A percentile compares a stretch with the other conserved stretches of the same genome.
Conservation (phyloP, 2,113 vertebrate species). For the Theropithecus gelada region DNA sequence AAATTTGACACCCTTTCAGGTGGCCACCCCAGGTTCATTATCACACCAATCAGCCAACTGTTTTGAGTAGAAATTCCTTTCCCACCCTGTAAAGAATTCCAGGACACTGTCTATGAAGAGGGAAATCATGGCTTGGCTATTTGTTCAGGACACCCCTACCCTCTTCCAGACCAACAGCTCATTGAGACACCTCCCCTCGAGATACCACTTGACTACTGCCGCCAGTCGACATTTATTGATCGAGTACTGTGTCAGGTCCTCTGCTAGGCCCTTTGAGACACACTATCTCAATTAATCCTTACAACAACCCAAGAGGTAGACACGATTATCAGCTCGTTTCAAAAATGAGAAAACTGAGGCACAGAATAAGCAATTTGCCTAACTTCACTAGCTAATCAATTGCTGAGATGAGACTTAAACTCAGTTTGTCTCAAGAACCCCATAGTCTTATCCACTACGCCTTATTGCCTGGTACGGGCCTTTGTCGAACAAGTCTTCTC, state of each 20-base stretch:
- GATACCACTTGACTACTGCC: rapidly evolving
- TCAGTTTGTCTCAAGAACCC: not conserved
- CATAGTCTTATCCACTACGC: too few relatives aligned
- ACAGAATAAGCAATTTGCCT: not conserved
- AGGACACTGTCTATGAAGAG: not conserved
- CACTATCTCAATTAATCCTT: not conserved
- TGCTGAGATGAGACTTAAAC: not conserved
- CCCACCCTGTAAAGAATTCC: not conserved
- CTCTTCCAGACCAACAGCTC: not conserved
- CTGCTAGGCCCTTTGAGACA: not conserved
- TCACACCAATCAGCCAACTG: not conserved
- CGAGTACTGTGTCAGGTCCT: not conserved
- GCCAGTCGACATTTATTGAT: not conserved
- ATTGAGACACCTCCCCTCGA: not conserved
- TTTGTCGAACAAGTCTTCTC: not conserved
- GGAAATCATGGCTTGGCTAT: not conserved
- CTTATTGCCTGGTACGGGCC: rapidly evolving
- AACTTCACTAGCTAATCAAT: not conserved
- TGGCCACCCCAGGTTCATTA: not conserved
- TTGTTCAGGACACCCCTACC: not conserved
- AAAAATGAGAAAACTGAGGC: not conserved
- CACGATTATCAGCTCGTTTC: not conserved
- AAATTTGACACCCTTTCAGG: not conserved
- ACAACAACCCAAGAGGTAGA: not conserved
- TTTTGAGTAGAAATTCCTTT: not conserved